phyloP scores from a whole-genome alignment of 2,888 invertebrate species.

The Helleia helle region DNA sequence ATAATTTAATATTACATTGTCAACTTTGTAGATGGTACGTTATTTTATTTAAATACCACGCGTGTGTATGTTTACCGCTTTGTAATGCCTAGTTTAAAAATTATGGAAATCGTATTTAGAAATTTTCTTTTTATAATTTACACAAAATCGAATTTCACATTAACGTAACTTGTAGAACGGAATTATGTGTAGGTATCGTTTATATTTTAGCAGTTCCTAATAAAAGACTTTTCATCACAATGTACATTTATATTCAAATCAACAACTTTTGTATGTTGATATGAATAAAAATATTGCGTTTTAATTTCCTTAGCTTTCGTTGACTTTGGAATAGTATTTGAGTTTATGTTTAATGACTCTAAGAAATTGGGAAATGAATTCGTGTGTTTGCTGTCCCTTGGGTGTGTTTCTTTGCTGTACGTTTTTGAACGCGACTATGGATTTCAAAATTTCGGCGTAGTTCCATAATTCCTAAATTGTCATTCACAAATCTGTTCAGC shows the following conservation, averaged over 20 bases:
- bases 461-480: no score
- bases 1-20: conserved; percentile 58
- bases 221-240: conserved; percentile 10
- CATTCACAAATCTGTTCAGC: no score
- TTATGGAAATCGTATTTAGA: conserved; percentile 2
- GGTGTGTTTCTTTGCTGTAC: no score
- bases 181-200: neutral
- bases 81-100: conserved; percentile 11
- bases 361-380: no score
- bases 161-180: neutral
- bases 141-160: neutral
- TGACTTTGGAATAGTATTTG: no score
- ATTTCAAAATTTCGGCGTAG: no score
- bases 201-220: conserved; percentile 11
- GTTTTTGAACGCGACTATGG: no score
- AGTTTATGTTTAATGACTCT: no score
- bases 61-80: conserved; percentile 10
- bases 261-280: conserved; percentile 9
- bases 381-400: no score
- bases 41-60: neutral
- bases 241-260: conserved; percentile 4
- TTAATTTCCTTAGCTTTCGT: neutral
- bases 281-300: neutral
- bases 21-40: conserved; percentile 49
- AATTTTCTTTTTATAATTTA: neutral